Base-by-base conservation (phyloP, 2,797 vertebrate species). In the Phalloptychus januarius region DNA sequence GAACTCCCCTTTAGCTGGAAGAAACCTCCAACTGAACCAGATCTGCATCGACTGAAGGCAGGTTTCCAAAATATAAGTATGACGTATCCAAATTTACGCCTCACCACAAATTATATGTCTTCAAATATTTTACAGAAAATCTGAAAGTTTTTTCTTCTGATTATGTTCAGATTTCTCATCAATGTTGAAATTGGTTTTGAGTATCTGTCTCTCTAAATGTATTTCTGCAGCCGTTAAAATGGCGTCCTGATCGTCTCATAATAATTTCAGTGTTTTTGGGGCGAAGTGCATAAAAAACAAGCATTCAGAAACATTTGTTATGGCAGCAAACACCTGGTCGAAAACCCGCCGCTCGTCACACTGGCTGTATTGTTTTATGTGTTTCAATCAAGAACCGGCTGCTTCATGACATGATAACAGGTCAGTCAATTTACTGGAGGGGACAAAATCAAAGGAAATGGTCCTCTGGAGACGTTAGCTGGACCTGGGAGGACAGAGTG, bases 321-420 rank as follows among this genome's bases (percentile, higher is more conserved):
- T 5, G 54, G 28, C n/a, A 58, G n/a, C 54, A 58, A 58, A 58
- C n/a, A n/a, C 10, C 70, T 28, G 50, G 12, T n/a, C 28, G n/a
- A 56, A 38, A 40, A 38, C 50, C 5, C 40, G 7, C 1, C 28
- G 13, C n/a, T 33, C 42, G 13, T 40, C 50, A 74, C 36, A 11
- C 31, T n/a, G 11, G 50, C 46, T 48, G 23, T 38, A 31, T 38
- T 72, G 54, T 36, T 72, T 72, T 36, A 18, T 42, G 36, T 40
- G 52, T 28, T 56, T 74, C 72, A 18, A 56, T 74, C 72, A 42
- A 42, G 46, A 56, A 74, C 5, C 20, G 52, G 72, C 36, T 74
- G 50, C 72, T 56, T 42, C 23, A 16, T 72, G 33, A 52, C 23
- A 56, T 56, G 13, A 42, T 28, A 42, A 52, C 50, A 36, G n/a